phyloP scores from a whole-genome alignment of 1,140 invertebrate genomes.

The Paraescarpia echinospica region DNA sequence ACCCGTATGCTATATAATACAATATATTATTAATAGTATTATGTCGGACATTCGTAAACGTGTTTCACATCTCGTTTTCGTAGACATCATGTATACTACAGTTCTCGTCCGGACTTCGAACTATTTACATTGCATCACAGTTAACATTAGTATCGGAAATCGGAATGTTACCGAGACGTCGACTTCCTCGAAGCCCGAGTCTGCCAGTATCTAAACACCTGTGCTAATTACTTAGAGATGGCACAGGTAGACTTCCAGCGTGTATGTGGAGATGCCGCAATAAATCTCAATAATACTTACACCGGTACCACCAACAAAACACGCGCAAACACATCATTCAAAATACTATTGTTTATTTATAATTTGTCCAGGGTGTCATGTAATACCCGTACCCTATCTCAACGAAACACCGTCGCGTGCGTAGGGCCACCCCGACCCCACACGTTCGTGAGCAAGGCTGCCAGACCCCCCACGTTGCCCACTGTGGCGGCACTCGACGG shows the following conservation, averaged over 20 bases:
- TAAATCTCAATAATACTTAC: neutral
- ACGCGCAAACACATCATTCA: neutral
- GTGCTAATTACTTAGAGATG: too few species aligned
- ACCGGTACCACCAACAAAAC: neutral
- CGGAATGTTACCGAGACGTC: too few species aligned
- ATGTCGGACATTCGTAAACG: neutral
- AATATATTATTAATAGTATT: too few species aligned
- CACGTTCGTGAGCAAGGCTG: neutral
- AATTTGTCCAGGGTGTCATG: neutral
- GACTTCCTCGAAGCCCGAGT: too few species aligned
- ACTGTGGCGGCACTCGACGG: neutral
- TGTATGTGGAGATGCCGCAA: too few species aligned
- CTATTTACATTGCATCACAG: too few species aligned
- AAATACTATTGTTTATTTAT: neutral
- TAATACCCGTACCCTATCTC: neutral
- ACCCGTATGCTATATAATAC: too few species aligned
- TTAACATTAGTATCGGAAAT: too few species aligned
- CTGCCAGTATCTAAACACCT: too few species aligned
- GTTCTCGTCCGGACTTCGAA: too few species aligned
- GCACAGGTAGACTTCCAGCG: too few species aligned
- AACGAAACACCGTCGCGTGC: neutral
- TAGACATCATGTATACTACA: neutral
- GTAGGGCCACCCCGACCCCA: neutral
- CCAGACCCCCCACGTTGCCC: neutral
- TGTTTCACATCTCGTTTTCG: neutral